phyloP scores from a whole-genome alignment of 1,140 invertebrate genomes.

The Spodoptera frugiperda region DNA sequence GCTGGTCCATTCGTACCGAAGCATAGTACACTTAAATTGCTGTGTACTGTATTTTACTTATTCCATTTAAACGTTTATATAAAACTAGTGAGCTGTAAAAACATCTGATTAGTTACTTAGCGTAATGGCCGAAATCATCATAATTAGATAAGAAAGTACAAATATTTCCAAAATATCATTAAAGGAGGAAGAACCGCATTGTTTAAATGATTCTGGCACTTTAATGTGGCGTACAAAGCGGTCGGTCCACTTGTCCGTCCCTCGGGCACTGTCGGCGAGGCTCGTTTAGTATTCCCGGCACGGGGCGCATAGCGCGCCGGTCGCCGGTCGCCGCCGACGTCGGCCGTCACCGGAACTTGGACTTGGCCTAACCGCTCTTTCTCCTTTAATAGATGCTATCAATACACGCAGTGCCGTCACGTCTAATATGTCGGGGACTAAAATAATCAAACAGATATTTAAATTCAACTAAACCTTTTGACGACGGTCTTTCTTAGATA shows the following conservation, averaged over 20 bases:
- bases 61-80: neutral
- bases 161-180: neutral
- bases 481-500: no score
- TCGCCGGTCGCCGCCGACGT: conserved; percentile 61
- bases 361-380: conserved; percentile 65
- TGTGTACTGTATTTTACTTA: neutral
- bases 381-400: conserved; percentile 69
- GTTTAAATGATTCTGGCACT: conserved; percentile 3
- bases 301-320: conserved; percentile 53
- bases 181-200: neutral
- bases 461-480: no score
- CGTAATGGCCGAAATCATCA: no score
- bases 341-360: conserved; percentile 68
- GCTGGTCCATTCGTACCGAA: no score
- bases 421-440: neutral
- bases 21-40: no score
- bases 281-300: conserved; percentile 65
- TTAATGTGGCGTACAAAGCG: conserved; percentile 6
- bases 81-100: no score
- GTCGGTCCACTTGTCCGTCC: conserved; percentile 49
- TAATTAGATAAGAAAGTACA: no score
- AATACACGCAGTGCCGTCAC: conserved; percentile 54
- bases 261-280: conserved; percentile 27
- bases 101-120: no score
- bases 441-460: neutral